These are phyloP conservation scores for Pionites leucogaster DNA, from an alignment of 2,113 vertebrate species.

Conservation along the genomic window DNA sequence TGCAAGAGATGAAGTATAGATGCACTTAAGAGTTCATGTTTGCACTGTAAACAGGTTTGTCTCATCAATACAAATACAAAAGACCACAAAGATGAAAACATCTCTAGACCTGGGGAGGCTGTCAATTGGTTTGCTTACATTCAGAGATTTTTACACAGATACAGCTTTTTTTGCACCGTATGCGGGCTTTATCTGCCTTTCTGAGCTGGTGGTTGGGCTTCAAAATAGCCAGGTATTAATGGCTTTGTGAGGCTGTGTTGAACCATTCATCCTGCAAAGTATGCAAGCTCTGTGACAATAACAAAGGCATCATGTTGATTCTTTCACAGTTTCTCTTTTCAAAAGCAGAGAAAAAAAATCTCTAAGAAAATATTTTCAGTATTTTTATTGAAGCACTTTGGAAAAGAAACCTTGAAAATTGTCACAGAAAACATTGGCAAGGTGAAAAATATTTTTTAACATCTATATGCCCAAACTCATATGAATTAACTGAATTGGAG, in stretches of 20 bases:
- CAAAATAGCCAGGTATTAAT: slow-evolving; percentile 36
- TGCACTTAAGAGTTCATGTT: neutral
- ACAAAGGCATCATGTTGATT: neutral
- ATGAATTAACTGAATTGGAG: neutral
- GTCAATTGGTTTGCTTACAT: neutral
- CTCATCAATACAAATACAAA: slow-evolving; percentile 8
- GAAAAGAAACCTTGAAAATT: slow-evolving; percentile 4
- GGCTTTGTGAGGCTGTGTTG: slow-evolving; percentile 29
- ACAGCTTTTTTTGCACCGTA: neutral
- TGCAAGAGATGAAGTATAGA: neutral
- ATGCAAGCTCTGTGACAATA: slow-evolving; percentile 30
- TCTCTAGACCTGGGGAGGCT: neutral
- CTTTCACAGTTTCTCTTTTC: slow-evolving; percentile 33
- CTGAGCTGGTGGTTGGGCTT: neutral
- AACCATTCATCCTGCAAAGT: slow-evolving; percentile 46
- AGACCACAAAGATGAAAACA: slow-evolving; percentile 1
- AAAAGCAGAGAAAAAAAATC: slow-evolving; percentile 8
- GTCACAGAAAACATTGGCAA: neutral
- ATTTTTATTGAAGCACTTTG: neutral
- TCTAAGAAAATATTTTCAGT: slow-evolving; percentile 45
- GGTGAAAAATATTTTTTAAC: neutral
- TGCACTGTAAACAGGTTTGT: neutral
- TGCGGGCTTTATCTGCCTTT: slow-evolving; percentile 38
- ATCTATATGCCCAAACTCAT: neutral
- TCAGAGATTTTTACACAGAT: slow-evolving; percentile 20